Evolutionary conservation across 1,140 invertebrate genomes (phyloP).

Genomic region (Drosophila funebris): DNA sequence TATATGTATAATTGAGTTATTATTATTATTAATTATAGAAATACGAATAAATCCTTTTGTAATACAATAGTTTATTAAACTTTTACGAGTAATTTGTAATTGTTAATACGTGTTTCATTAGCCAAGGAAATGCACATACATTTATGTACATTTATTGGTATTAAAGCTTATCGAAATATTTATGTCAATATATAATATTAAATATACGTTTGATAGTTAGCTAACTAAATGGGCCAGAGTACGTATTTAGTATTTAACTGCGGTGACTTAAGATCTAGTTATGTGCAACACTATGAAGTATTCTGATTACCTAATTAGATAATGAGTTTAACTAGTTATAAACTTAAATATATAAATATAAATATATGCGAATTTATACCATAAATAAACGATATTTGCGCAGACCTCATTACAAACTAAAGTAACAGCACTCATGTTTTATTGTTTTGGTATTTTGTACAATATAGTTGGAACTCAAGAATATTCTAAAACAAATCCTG

Average conservation of each 20-base stretch:
- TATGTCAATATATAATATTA: conserved; percentile 14
- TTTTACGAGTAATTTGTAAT: conserved; percentile 14
- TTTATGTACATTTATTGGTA: conserved; percentile 15
- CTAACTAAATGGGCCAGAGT: conserved; percentile 18
- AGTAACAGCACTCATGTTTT: conserved; percentile 51
- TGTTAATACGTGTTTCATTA: conserved; percentile 54
- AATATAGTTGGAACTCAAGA: conserved; percentile 24
- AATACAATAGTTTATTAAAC: conserved; percentile 59
- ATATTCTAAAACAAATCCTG: conserved; percentile 9
- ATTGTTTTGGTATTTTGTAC: conserved; percentile 68
- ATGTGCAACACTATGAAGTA: neutral
- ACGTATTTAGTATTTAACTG: neutral
- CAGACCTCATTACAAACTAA: conserved; percentile 56
- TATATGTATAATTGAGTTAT: too few relatives aligned
- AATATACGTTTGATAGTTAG: conserved; percentile 1
- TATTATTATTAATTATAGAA: neutral
- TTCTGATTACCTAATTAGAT: conserved; percentile 15
- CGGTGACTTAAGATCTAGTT: conserved; percentile 2
- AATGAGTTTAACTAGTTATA: conserved; percentile 12
- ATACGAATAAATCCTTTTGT: neutral
- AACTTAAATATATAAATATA: conserved; percentile 2
- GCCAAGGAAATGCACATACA: conserved; percentile 37
- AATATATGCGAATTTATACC: neutral
- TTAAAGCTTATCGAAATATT: conserved; percentile 29
- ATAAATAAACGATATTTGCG: conserved; percentile 31